Evolutionary conservation across 2,888 invertebrate genomes (phyloP).

Genomic region (Luperina testacea): DNA sequence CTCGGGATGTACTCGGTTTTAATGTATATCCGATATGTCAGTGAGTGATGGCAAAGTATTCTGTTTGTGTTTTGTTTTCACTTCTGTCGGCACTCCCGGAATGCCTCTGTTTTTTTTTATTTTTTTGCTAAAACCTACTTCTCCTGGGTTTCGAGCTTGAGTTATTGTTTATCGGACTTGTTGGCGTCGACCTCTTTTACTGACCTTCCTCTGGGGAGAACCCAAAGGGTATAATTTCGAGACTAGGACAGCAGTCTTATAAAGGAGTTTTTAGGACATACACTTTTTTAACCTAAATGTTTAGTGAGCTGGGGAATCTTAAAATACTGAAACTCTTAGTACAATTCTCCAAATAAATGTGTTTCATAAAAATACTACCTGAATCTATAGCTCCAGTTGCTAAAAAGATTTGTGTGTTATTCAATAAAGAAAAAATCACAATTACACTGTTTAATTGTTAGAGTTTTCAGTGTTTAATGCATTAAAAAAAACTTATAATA

Average conservation of each 20-base stretch:
- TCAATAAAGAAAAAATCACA: background rate
- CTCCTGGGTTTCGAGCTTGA: background rate
- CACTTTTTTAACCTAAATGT: background rate
- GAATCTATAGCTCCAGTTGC: background rate
- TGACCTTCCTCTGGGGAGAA: constrained; percentile 5
- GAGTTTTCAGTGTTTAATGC: background rate
- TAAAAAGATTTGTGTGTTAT: background rate
- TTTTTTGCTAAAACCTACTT: background rate
- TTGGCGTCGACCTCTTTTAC: constrained; percentile 23
- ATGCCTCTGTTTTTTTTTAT: background rate
- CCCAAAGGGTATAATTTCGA: constrained; percentile 13
- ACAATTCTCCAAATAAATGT: background rate
- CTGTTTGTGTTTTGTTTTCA: too few species aligned
- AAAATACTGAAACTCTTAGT: background rate
- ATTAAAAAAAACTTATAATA: too few species aligned
- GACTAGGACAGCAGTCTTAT: constrained; percentile 4
- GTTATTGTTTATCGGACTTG: constrained; percentile 26
- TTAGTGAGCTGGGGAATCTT: background rate
- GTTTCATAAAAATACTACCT: background rate
- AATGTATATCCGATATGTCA: too few species aligned
- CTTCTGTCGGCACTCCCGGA: too few species aligned
- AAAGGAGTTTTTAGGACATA: constrained; percentile 7
- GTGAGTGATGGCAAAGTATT: too few species aligned
- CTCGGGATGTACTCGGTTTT: too few species aligned
- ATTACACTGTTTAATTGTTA: background rate